Base-by-base conservation (phyloP, 2,797 vertebrate species). In the Hemibagrus guttatus region DNA sequence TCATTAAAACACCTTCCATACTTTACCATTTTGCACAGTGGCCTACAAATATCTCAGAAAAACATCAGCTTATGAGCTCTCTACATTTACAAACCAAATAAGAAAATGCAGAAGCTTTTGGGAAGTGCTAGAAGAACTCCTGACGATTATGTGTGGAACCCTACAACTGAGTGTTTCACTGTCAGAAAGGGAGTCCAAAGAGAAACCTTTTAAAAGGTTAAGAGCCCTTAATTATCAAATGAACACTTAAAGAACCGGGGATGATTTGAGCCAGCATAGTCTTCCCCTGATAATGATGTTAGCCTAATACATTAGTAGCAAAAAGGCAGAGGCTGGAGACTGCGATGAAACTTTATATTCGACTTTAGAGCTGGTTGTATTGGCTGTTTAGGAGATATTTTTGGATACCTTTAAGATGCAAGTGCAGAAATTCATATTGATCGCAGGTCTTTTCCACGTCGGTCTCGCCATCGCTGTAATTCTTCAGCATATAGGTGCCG, bases 311-410 rank as follows among this genome's bases (percentile, higher is more conserved):
- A 66, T 81, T 52, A 81, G 80, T 52, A 81, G 80, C 61, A 81
- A 81, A 64, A 66, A 81, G 61, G 39, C 80, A 46, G 79, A 63
- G 58, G 39, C 79, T 81, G 59, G 61, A 66, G 80, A 31, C 26
- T 52, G 80, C 80, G 21, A 49, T 81, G 80, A 81, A 81, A 81
- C 80, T 66, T 81, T 81, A 81, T 81, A 81, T 81, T 64, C 42
- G 19, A 81, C 39, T 46, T 46, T 42, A 81, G 80, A 49, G 61
- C 58, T 17, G 26, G 61, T 52, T 3, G 11, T 64, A 31, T 66
- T 66, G 61, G 42, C 80, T 81, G 42, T 31, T 52, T 49, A 66
- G 42, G 26, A 52, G 61, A 81, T 81, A 81, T 66, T 81, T 81
- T 31, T 81, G 80, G 80, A 81, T 66, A 81, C 42, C 14, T 81